Base-by-base conservation (phyloP, 2,113 vertebrate species). In the Chaetodon trifascialis region DNA sequence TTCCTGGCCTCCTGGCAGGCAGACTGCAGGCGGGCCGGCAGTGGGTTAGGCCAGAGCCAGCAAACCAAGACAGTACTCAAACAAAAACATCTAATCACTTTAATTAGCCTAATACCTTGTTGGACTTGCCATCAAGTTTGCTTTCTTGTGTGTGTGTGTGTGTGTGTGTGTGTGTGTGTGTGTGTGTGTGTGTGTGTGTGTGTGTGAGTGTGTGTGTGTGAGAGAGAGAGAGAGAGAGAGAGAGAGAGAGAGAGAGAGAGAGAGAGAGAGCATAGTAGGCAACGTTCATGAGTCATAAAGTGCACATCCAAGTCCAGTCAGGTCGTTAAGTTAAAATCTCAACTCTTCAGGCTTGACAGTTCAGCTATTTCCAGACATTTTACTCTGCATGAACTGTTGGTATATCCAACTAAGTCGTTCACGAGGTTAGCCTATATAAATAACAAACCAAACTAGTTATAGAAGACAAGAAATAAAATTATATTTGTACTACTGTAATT, bases 11-110 rank as follows among this genome's bases (percentile, higher is more conserved):
- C 70, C 73, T 82, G 76, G 79, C 65, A 68, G 49, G 42, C 67
- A 54, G 81, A 54, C 69, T 73, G 70, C 76, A 80, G 64, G 64
- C 68, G 49, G 74, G 73, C 72, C 6, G 16, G 67, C 30, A 63
- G 47, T 38, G 76, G 63, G 77, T 79, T 72, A 68, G 78, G 23
- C 40, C 76, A 59, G 64, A 81, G 81, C 87, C 84, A 87, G 80
- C 69, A 80, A 83, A 89, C 70, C 54, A 75, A 83, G 71, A 84
- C 83, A 78, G 64, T 68, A 52, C 83, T 88, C 82, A 89, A 83
- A 91, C 84, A 91, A 73, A 91, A 86, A 88, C 81, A 76, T 62
- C 52, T 82, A 82, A 89, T 91, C 83, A 88, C 81, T 80, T 90
- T 85, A 86, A 88, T 87, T 88, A 84, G 62, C 60, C 73, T 60